A percentile compares a stretch with the other conserved stretches of the same genome.
phyloP scores from a whole-genome alignment of 2,888 invertebrate genomes.

The Tholera decimalis region DNA sequence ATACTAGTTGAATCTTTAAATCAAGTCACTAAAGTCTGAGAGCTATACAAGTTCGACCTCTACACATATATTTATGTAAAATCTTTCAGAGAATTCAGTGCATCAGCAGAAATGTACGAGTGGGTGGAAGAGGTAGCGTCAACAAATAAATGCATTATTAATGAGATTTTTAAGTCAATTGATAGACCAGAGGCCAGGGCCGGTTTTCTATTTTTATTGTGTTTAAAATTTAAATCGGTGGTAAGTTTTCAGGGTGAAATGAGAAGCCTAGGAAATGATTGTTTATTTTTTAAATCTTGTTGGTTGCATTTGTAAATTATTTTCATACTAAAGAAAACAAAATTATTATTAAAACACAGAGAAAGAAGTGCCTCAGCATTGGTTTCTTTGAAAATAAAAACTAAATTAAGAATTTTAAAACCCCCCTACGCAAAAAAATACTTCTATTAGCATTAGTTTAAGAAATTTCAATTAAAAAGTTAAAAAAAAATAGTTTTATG shows the following conservation, averaged over 20 bases:
- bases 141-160: slow-evolving; percentile 60
- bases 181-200: slow-evolving; percentile 4
- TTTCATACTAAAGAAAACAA: too few species aligned
- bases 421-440: too few species aligned
- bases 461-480: too few species aligned
- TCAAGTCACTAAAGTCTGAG: not conserved
- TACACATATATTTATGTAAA: slow-evolving; percentile 56
- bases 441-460: too few species aligned
- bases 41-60: slow-evolving; percentile 18
- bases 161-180: slow-evolving; percentile 43
- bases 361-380: too few species aligned
- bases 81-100: slow-evolving; percentile 50
- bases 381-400: too few species aligned
- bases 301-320: too few species aligned
- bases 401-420: too few species aligned
- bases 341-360: too few species aligned
- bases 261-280: not conserved
- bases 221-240: slow-evolving; percentile 6
- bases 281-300: not conserved
- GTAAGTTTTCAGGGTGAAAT: not conserved
- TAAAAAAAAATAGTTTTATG: too few species aligned
- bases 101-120: slow-evolving; percentile 47
- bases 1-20: slow-evolving; percentile 24
- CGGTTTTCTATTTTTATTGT: slow-evolving; percentile 8
- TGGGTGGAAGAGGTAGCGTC: slow-evolving; percentile 51